Base-by-base conservation (phyloP, 2,113 vertebrate species). In the Regulus satrapa region DNA sequence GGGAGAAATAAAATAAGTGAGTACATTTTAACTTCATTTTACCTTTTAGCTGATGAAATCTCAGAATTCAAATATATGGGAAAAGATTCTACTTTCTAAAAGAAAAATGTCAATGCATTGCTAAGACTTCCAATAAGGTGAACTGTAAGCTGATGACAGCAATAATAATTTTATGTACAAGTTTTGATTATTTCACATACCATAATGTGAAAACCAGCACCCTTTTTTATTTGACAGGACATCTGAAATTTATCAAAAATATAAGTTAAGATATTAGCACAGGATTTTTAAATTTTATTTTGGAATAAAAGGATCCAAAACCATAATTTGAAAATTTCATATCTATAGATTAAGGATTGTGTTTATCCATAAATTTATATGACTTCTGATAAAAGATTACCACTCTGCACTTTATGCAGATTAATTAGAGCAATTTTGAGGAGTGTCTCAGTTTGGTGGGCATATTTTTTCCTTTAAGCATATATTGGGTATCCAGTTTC, bases 1-100 rank as follows among this genome's bases (percentile, higher is more conserved):
- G 88, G 97, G 61, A 98, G 98, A 97, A 98, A 95, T 89, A 98
- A 96, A 98, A 99, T 99, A 96, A 99, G 99, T 99, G 97, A 99
- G 99, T 98, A 94, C 8, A 72, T 36, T 76, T 94, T 72, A 59
- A 16, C 11, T 85, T 88, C 10, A 29, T 73, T 94, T 92, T 94
- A 45, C n/a, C 17, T 88, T 75, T 79, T 58, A 88, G 12, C 28
- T 85, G 25, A 66, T 83, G 14, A 85, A 93, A 83, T 69, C 41
- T 51, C 9, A 82, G 38, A 34, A 89, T 63, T 86, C 45, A 46
- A 28, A 51, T 32, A 36, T 40, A 52, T 32, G 19, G 10, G 24
- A 69, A 74, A 15, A 59, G 12, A 61, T 31, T 93, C 20, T 85
- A 25, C 1, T 54, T 93, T 89, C 32, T 82, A 23, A 54, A 46